These are phyloP conservation scores for Eupsilia transversa DNA, from an alignment of 2,888 invertebrate species.

Conservation along the genomic window DNA sequence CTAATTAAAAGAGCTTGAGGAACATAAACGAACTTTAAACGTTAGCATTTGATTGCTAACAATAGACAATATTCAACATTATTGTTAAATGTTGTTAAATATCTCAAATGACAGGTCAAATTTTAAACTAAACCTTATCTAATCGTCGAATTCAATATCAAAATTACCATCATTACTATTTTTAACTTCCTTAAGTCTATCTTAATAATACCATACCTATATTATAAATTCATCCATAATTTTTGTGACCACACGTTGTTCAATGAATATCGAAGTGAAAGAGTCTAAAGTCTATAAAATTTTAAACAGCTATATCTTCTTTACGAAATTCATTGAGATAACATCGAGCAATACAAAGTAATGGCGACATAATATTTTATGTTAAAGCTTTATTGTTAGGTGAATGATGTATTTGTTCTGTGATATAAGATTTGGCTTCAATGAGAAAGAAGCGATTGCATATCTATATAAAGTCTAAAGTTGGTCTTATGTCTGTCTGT, in stretches of 20 bases:
- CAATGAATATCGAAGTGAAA: conserved; percentile 32
- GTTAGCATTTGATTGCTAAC: background rate
- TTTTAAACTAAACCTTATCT: conserved; percentile 2
- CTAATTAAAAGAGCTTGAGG: background rate
- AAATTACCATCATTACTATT: conserved; percentile 28
- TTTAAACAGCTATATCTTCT: conserved; percentile 53
- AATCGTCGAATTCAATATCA: conserved; percentile 21
- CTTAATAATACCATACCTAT: conserved; percentile 2
- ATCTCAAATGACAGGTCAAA: background rate
- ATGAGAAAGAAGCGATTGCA: background rate
- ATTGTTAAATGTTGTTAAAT: background rate
- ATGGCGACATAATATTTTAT: conserved; percentile 65
- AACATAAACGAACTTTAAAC: background rate
- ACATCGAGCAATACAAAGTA: conserved; percentile 55
- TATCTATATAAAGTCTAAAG: background rate
- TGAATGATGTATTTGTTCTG: conserved; percentile 63
- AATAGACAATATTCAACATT: background rate
- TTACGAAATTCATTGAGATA: conserved; percentile 65
- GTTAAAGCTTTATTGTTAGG: conserved; percentile 56
- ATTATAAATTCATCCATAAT: conserved; percentile 8
- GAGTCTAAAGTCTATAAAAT: conserved; percentile 50
- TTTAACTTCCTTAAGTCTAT: conserved; percentile 13
- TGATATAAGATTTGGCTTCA: conserved; percentile 45
- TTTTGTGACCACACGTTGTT: conserved; percentile 44
- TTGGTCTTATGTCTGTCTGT: background rate